Conservation (phyloP, 2,888 invertebrate genomes). For the Drosophila aldrichi region DNA sequence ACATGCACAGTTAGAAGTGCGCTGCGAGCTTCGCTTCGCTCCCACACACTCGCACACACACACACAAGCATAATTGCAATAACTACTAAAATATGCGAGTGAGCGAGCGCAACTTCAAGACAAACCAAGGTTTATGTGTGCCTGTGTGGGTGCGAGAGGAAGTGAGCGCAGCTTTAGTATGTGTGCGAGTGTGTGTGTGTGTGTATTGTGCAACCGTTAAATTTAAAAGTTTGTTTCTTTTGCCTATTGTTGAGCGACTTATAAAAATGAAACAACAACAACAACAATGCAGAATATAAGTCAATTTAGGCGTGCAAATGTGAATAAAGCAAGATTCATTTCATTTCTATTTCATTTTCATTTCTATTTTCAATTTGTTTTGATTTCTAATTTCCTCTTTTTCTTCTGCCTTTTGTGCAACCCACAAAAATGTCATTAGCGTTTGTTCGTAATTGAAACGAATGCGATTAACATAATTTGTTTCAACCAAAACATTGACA, state of each 20-base stretch:
- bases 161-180: constrained; percentile 39
- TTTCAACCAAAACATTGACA: constrained; percentile 50
- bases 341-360: constrained; percentile 18
- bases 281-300: constrained; percentile 54
- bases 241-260: constrained; percentile 62
- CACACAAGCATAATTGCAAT: constrained; percentile 49
- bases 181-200: constrained; percentile 3
- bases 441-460: constrained; percentile 78
- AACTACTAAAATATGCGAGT: constrained; percentile 35
- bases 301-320: constrained; percentile 65
- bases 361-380: constrained; percentile 32
- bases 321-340: constrained; percentile 51
- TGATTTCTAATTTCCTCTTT: constrained; percentile 23
- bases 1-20: constrained; percentile 54
- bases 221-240: constrained; percentile 41
- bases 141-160: constrained; percentile 42
- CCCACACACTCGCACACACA: constrained; percentile 44
- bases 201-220: constrained; percentile 34
- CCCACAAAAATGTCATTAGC: constrained; percentile 48
- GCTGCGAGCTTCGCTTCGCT: constrained; percentile 44
- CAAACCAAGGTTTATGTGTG: constrained; percentile 17
- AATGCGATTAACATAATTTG: constrained; percentile 82
- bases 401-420: constrained; percentile 12
- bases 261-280: constrained; percentile 17
- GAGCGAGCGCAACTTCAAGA: constrained; percentile 35